Evolutionary conservation across 2,888 invertebrate genomes (phyloP).

Genomic region (Orchesella flavescens): DNA sequence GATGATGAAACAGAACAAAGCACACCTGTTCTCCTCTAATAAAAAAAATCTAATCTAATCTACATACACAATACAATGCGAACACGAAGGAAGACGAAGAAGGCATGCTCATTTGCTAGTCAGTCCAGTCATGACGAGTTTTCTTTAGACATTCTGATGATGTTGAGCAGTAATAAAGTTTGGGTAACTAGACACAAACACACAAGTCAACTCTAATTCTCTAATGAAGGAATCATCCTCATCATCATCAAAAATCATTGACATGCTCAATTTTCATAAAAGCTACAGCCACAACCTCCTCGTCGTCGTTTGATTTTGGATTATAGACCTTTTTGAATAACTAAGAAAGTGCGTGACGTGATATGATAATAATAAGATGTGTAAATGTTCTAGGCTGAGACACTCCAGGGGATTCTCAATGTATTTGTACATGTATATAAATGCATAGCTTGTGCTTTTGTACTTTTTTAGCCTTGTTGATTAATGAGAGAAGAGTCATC

Average conservation of each 20-base stretch:
- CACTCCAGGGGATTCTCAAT: constrained; percentile 49
- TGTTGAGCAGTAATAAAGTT: constrained; percentile 22
- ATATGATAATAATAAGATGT: constrained; percentile 1
- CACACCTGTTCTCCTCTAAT: constrained; percentile 62
- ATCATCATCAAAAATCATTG: background rate
- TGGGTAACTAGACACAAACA: constrained; percentile 19
- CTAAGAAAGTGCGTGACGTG: background rate
- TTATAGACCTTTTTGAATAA: background rate
- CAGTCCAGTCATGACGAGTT: constrained; percentile 25
- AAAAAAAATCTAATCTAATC: constrained; percentile 34
- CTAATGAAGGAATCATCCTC: constrained; percentile 49
- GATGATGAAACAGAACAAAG: constrained; percentile 14
- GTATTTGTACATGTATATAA: background rate
- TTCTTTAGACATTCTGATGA: background rate
- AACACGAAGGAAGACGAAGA: constrained; percentile 6
- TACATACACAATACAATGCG: constrained; percentile 6
- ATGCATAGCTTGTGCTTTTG: background rate
- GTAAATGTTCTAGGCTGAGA: background rate
- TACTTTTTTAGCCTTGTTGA: constrained; percentile 37
- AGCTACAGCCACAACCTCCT: too few species aligned
- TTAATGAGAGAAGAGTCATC: constrained; percentile 64
- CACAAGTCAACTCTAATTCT: constrained; percentile 37
- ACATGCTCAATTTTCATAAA: constrained; percentile 24
- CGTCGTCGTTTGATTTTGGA: background rate
- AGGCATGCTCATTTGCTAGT: background rate